Evolutionary conservation across 2,888 invertebrate species (phyloP), one percentile per base, ranked within the genome.

Genomic region (Drosophila peninsularis): DNA sequence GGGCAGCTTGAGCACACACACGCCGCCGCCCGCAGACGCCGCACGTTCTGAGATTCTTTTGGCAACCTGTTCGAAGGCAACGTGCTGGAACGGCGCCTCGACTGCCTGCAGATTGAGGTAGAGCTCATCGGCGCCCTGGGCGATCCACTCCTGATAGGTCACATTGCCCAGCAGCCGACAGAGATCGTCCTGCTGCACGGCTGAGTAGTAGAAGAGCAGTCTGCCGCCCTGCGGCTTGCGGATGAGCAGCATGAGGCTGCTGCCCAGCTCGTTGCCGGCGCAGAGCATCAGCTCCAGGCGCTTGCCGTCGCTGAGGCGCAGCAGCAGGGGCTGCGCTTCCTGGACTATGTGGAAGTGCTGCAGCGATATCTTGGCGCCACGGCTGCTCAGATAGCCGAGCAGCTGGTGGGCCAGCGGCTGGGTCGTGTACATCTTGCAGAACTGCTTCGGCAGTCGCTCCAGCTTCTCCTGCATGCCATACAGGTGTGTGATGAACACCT

Each of bases 391-490:
- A 37, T 82, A 78, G 1, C 13, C 10, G 0, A 66, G 7, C 24
- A 85, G 45, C 30, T 85, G 85, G 0, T 49, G 17, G 24, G 87
- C 82, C 47, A 85, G 44, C 1, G 69, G 53, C n/a, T 55, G 56
- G 0, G 78, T 82, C 3, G 87, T 87, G 50, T 80, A 87, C 80
- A 85, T 87, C 34, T 71, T 75, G 50, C 85, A 85, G 58, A 85
- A 87, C 24, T 64, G 32, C 13, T 61, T 67, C 3, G 85, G 85
- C 52, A 71, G 53, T 0, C 56, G 57, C 0, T 41, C 9, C 14
- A 85, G 19, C 44, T 82, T 69, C 36, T 65, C 13, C 24, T 80
- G 61, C 21, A 80, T 56, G 11, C 64, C 56, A 11, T 54, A 30
- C 0, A 85, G 66, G 17, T 67, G 58, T 0, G 85, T 85, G 4